Evolutionary conservation across 1,140 invertebrate genomes (phyloP).

Genomic region (Diabrotica undecimpunctata): DNA sequence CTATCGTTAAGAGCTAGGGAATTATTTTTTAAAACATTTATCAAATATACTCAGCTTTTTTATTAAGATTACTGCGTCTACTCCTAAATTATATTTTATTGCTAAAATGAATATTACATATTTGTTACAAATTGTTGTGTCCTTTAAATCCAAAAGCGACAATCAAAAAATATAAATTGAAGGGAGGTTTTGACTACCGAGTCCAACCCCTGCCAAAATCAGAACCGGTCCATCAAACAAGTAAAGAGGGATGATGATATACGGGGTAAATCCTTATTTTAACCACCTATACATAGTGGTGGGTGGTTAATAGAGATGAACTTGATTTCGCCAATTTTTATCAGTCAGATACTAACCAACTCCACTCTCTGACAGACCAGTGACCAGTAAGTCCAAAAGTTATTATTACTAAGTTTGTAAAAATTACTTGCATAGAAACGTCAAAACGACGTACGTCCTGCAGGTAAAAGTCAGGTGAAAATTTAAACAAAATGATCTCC

Average conservation of each 20-base stretch:
- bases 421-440: constrained; percentile 3
- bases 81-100: too few species aligned
- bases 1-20: too few species aligned
- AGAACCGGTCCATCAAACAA: constrained; percentile 30
- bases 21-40: too few species aligned
- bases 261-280: constrained; percentile 29
- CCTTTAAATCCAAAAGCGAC: too few species aligned
- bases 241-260: constrained; percentile 28
- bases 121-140: too few species aligned
- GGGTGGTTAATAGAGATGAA: constrained; percentile 19
- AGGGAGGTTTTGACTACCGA: not conserved
- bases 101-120: too few species aligned
- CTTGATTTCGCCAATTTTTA: not conserved
- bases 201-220: constrained; percentile 27
- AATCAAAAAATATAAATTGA: too few species aligned
- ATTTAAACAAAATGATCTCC: constrained; percentile 21
- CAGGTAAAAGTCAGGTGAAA: not conserved
- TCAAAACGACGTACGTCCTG: constrained; percentile 12
- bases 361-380: constrained; percentile 2
- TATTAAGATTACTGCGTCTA: too few species aligned
- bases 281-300: constrained; percentile 24
- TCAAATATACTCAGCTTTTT: too few species aligned
- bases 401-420: too few species aligned
- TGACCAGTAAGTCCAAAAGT: not conserved
- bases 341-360: not conserved